Evolutionary conservation across 2,797 vertebrate genomes (phyloP), one percentile per base, ranked within the genome.

Genomic region (Chelon labrosus): DNA sequence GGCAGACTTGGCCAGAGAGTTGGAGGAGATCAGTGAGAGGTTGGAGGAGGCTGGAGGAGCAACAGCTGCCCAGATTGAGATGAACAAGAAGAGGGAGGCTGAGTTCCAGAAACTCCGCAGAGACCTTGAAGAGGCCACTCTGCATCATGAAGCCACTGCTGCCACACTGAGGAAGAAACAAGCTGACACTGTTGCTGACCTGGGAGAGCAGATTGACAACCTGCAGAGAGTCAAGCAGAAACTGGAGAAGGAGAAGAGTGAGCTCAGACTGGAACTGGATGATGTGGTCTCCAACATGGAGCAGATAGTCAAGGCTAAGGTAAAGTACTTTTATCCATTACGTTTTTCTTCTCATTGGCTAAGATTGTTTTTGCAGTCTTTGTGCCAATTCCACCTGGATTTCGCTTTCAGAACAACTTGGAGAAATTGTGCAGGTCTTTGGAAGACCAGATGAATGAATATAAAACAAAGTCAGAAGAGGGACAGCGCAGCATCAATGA

Each of bases 1-100:
- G 80, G 95, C 95, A 1, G 97, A 98, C 57, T 79, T 97, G 8
- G 60, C 94, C 0, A 87, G 96, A 79, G 97, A 98, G 31, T 91
- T 98, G 89, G 97, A 97, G 66, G 96, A 98, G 92, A 97, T 98
- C 94, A 97, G 96, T 0, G 96, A 97, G 90, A 85, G 96, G 31
- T 90, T 97, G 89, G 96, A 97, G 75, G 95, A 97, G 81, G 96
- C 96, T 0, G 96, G 96, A 0, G 77, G 31, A 31, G 31, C 31
- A 31, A 31, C 31, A 31, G 2, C 31, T 31, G 31, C 31, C 31
- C 31, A 31, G 31, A 31, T 31, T 31, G 31, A 31, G 31, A 85
- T 88, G 93, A 97, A 96, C 92, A 97, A 97, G 90, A 97, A 97
- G 87, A 92, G 96, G 1, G 96, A 97, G 73, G 93, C 94, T 0